Base-by-base conservation (phyloP, 2,888 invertebrate genomes). In the Ptychoptera contaminata region DNA sequence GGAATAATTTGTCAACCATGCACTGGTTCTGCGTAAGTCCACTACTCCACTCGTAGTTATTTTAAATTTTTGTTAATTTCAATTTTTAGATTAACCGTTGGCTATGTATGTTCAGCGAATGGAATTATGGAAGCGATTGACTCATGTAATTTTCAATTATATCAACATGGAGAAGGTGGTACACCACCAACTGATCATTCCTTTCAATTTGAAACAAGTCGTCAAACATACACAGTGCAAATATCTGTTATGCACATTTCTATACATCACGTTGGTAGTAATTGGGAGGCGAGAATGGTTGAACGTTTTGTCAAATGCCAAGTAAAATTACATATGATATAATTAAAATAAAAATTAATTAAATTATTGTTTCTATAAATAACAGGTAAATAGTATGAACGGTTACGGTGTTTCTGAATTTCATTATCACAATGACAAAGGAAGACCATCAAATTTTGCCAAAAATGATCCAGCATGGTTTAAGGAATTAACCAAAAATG, bases 1-100 rank as follows among this genome's bases (percentile, higher is more conserved):
- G 84, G 84, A 2, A 75, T 82, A 42, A 73, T 88, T 46, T 82
- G 81, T 50, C 84, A 87, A 59, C 86, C 86, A 0, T 69, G 70
- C 43, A 76, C 77, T 1, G 72, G 72, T 16, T 72, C 77, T 12
- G 61, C 58, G 72, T 72, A 53, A 65, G 63, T 59, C n/a, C n/a
- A n/a, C n/a, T n/a, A 38, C 40, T 40, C 16, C 37, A 2, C 8
- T 10, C 9, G 2, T 15, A 30, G 30, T 7, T 40, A 29, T 30
- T 30, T 40, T 12, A 14, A 30, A 11, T 30, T 12, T 35, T 23
- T 40, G 2, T 7, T 11, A n/a, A 15, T 12, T 31, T 12, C 11
- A 40, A 37, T 60, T 2, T 59, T 50, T 52, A 76, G 77, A 2
- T 67, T 82, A 47, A 79, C 82, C 58, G 69, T 74, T 16, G 84